These are phyloP conservation scores for Catamblyrhynchus diadema DNA, from an alignment of 2,797 vertebrate genomes.

Conservation along the genomic window DNA sequence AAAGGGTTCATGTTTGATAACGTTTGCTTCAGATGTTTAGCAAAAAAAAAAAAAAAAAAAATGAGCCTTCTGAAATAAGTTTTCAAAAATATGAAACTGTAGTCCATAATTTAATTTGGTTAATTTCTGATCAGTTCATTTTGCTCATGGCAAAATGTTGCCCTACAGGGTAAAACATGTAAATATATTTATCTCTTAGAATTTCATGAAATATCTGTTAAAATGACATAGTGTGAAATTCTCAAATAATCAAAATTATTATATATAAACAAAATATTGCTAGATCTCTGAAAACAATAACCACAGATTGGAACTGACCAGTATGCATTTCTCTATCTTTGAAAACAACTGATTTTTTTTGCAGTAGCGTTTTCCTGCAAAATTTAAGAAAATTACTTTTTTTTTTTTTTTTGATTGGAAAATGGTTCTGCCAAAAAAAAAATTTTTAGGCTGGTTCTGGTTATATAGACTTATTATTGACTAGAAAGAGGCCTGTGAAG, in stretches of 20 bases:
- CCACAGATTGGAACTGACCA: not conserved
- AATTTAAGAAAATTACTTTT: not conserved
- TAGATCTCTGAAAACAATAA: not conserved
- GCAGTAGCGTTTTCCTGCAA: rapidly evolving
- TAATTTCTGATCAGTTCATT: not conserved
- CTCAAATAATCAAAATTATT: not conserved
- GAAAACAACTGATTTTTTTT: not conserved
- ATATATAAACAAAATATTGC: not conserved
- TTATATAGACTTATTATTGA: not conserved
- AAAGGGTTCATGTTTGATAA: not conserved
- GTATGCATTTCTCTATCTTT: not conserved
- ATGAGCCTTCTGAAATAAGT: not conserved
- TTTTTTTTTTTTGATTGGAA: not conserved
- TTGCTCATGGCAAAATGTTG: not conserved
- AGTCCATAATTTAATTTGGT: not conserved
- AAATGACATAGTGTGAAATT: not conserved
- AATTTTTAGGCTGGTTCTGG: not conserved
- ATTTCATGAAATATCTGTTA: not conserved
- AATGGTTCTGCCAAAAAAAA: not conserved
- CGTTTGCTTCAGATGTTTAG: not conserved
- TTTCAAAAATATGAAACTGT: not conserved
- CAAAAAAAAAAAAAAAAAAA: not conserved
- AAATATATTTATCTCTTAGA: not conserved
- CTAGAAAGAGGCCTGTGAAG: not conserved
- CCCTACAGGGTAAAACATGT: not conserved